Base-by-base conservation (phyloP, 92 coral and sea anemone species). In the Phenganax stokvisi region DNA sequence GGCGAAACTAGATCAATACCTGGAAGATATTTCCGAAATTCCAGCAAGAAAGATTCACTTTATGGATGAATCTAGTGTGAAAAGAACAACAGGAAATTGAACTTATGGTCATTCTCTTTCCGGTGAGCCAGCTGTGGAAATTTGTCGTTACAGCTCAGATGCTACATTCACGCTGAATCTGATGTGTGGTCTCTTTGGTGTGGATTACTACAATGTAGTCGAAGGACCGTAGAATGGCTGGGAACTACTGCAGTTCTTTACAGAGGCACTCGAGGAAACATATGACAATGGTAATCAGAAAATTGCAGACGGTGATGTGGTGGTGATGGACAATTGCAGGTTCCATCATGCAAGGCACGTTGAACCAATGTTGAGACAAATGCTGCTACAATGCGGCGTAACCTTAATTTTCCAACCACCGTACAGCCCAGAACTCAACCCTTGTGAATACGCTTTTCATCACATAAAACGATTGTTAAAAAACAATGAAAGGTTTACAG, bases 11-110 rank as follows among this genome's bases (percentile, higher is more conserved):
- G 20, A 47, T 11, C 77, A 28, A 72, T 72, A 47, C 12, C 44
- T 72, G 9, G 77, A 72, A 54, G 57, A 72, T 5, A 72, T 72
- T 10, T 47, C 77, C 17, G 77, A 72, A 0, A 12, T 72, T 52
- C 77, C 77, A 2, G 77, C 77, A 47, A 31, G 77, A 72, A 31
- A 52, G 3, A 52, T 52, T 7, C 77, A 72, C 20, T 72, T 72
- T 28, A 72, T 72, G 77, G 77, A 72, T 8, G 77, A 72, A 52
- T 31, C 57, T 15, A 72, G 77, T 12, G 77, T 72, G n/a, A 25
- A 31, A 3, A 31, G 77, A 9, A 72, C 58, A 31, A 12, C 77
- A 10, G 77, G 77, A 52, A 72, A 72, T 52, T 57, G 37, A 0
- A 72, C 77, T 11, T 70, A 70, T 70, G 75, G 75, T 1, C 75